Evolutionary conservation across 2,888 invertebrate species (phyloP).

Genomic region (Synergus gifuensis): DNA sequence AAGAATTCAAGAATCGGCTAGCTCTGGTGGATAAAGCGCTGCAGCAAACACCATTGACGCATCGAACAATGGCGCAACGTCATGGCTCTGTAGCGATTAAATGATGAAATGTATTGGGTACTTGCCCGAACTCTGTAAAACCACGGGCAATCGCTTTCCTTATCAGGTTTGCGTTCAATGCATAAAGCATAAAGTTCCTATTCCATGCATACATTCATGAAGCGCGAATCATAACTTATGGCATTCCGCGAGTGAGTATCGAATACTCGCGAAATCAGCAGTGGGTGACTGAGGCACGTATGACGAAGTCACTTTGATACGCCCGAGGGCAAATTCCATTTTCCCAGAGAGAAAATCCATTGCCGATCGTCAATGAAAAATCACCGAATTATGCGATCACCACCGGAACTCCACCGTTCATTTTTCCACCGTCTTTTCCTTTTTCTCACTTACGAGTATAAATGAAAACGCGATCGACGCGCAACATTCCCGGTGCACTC

Average conservation of each 20-base stretch:
- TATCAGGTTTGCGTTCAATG: constrained; percentile 74
- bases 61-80: constrained; percentile 34
- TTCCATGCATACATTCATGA: constrained; percentile 77
- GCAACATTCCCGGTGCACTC: constrained; percentile 18
- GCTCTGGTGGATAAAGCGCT: constrained; percentile 4
- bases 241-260: constrained; percentile 58
- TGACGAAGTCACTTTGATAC: constrained; percentile 66
- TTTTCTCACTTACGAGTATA: constrained; percentile 29
- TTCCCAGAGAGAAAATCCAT: constrained; percentile 64
- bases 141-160: constrained; percentile 59
- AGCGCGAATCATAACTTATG: constrained; percentile 73
- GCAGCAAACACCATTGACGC: constrained; percentile 10
- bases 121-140: constrained; percentile 52
- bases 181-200: constrained; percentile 76
- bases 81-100: constrained; percentile 51
- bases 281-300: constrained; percentile 71
- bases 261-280: constrained; percentile 67
- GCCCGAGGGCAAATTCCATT: constrained; percentile 66
- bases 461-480: constrained; percentile 21
- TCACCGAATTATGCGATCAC: constrained; percentile 44
- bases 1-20: constrained; percentile 51
- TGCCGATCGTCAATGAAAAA: constrained; percentile 57
- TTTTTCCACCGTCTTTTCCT: constrained; percentile 23
- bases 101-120: constrained; percentile 57
- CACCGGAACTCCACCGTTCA: constrained; percentile 25